Evolutionary conservation across 2,888 invertebrate genomes (phyloP), one percentile per base, ranked within the genome.

Genomic region (Hofmannophila pseudospretella): DNA sequence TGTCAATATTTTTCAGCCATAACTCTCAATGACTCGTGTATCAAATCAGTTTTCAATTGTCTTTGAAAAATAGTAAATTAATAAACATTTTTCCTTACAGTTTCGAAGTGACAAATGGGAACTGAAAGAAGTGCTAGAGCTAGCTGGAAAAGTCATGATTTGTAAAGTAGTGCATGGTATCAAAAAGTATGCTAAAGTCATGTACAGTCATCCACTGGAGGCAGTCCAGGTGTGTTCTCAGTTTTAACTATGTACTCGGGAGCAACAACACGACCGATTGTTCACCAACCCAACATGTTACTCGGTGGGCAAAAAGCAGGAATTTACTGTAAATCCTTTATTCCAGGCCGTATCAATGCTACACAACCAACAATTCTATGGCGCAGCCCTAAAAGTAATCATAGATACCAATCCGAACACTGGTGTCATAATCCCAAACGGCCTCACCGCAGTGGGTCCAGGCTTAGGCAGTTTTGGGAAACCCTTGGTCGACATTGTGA

Each of bases 291-390:
- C n/a, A n/a, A n/a, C n/a, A n/a, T n/a, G n/a, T n/a, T n/a, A n/a
- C n/a, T n/a, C n/a, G n/a, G n/a, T n/a, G n/a, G n/a, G n/a, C n/a
- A n/a, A n/a, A n/a, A n/a, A n/a, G n/a, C n/a, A n/a, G n/a, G n/a
- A n/a, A 16, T 16, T 16, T 16, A 16, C 3, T 16, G 16, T 16
- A n/a, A 23, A 23, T 36, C 11, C n/a, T 32, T 16, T 23, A 5
- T 77, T 75, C 36, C 68, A 84, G 84, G 82, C 84, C 0, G 52
- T 84, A 25, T 74, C 84, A 13, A 74, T 84, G 79, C 51, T 84
- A 0, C 62, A 84, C 34, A 67, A 64, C 0, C 74, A 77, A 52
- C 45, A 39, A 3, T 63, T 57, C 32, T 73, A 72, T 36, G 81
- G 80, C 0, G 38, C 43, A 25, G 39, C 38, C 1, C 51, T 84